phyloP scores from a whole-genome alignment of 2,797 vertebrate species.

The Steatocranus sp. region DNA sequence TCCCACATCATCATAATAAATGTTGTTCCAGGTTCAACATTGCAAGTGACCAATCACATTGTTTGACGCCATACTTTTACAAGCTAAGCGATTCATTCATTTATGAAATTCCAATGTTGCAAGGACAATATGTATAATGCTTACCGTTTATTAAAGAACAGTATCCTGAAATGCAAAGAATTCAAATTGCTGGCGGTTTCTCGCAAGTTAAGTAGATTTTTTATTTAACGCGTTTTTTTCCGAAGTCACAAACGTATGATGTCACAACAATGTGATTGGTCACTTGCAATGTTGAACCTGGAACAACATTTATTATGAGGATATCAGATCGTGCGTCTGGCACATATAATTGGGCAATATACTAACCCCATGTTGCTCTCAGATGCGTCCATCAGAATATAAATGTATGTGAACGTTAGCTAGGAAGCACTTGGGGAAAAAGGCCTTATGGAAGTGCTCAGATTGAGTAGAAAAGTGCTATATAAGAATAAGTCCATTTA shows the following conservation, averaged over 20 bases:
- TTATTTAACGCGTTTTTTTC: accelerated
- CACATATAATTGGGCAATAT: background rate
- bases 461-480: background rate
- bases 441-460: background rate
- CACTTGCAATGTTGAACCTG: background rate
- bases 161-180: background rate
- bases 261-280: background rate
- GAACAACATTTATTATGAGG: background rate
- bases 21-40: background rate
- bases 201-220: accelerated
- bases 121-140: background rate
- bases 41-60: background rate
- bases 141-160: background rate
- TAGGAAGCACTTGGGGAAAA: background rate
- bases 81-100: background rate
- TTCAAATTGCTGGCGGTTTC: background rate
- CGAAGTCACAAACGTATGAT: background rate
- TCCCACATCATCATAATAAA: background rate
- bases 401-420: background rate
- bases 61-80: background rate
- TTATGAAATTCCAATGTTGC: background rate
- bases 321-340: background rate
- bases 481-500: background rate
- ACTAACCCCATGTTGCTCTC: background rate
- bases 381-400: background rate